Evolutionary conservation across 1,140 invertebrate species (phyloP).

Genomic region (Drosophila kohkoa): DNA sequence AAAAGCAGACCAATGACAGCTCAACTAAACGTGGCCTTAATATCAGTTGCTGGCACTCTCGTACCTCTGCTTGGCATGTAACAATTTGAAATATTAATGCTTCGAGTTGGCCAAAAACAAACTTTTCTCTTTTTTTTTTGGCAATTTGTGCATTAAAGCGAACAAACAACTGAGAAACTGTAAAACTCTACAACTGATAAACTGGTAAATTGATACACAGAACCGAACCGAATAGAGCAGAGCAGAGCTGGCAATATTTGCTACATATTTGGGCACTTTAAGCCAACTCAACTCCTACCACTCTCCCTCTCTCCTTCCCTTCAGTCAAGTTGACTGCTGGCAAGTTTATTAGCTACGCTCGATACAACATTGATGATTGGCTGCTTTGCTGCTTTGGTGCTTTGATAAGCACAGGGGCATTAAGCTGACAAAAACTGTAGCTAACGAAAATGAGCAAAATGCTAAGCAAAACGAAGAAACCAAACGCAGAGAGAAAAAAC

Average conservation of each 20-base stretch:
- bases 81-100: conserved; percentile 72
- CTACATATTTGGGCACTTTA: conserved; percentile 30
- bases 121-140: conserved; percentile 18
- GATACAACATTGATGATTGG: conserved; percentile 80
- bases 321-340: conserved; percentile 30
- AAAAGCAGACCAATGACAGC: conserved; percentile 23
- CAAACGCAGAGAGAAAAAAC: conserved; percentile 36
- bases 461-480: conserved; percentile 33
- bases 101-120: conserved; percentile 14
- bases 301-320: background rate
- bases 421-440: conserved; percentile 80
- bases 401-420: conserved; percentile 73
- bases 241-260: conserved; percentile 20
- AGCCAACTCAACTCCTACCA: background rate
- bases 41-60: conserved; percentile 21
- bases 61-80: conserved; percentile 33
- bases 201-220: conserved; percentile 14
- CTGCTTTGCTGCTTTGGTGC: conserved; percentile 66
- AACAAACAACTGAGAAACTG: conserved; percentile 13
- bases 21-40: conserved; percentile 13
- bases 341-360: conserved; percentile 76
- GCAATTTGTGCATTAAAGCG: conserved; percentile 64
- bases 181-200: conserved; percentile 25
- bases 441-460: conserved; percentile 66
- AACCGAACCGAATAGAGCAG: background rate